Evolutionary conservation across 23 tunicate species (phyloP).

Genomic region (Phallusia fumigata): DNA sequence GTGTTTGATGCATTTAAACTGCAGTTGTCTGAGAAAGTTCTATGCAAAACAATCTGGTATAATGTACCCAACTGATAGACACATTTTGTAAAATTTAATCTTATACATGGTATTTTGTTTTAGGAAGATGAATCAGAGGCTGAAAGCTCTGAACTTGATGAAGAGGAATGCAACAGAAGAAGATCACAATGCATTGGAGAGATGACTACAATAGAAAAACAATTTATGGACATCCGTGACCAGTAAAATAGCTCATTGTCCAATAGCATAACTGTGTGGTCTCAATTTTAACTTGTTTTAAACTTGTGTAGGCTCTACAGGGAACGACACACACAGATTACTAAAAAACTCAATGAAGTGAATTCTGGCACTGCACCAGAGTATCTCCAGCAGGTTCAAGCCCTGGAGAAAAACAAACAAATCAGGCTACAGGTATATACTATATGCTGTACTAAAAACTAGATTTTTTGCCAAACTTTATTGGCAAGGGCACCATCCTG

Average conservation of each 20-base stretch:
- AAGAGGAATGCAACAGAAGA: slow-evolving; percentile 57
- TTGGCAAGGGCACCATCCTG: no score
- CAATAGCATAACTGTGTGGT: neutral
- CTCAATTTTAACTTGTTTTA: neutral
- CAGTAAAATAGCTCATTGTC: slow-evolving; percentile 40
- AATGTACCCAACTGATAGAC: no score
- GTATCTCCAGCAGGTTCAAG: slow-evolving; percentile 63
- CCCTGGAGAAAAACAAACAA: slow-evolving; percentile 50
- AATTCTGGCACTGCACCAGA: slow-evolving; percentile 65
- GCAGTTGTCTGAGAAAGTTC: no score
- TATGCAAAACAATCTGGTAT: no score
- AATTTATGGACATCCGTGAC: slow-evolving; percentile 69
- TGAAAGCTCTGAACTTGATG: slow-evolving; percentile 92
- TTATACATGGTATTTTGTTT: no score
- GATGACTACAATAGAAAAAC: slow-evolving; percentile 77
- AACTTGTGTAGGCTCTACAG: slow-evolving; percentile 45
- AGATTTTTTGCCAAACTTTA: no score
- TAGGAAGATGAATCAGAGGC: slow-evolving; percentile 85
- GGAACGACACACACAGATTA: slow-evolving; percentile 72
- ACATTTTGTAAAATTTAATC: no score
- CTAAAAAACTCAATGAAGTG: slow-evolving; percentile 48
- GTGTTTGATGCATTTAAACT: no score
- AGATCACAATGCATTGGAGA: slow-evolving; percentile 63
- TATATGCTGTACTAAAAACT: no score
- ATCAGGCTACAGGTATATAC: slow-evolving; percentile 60